These are phyloP conservation scores for Chamaea fasciata DNA, from an alignment of 2,113 vertebrate genomes.

Conservation along the genomic window DNA sequence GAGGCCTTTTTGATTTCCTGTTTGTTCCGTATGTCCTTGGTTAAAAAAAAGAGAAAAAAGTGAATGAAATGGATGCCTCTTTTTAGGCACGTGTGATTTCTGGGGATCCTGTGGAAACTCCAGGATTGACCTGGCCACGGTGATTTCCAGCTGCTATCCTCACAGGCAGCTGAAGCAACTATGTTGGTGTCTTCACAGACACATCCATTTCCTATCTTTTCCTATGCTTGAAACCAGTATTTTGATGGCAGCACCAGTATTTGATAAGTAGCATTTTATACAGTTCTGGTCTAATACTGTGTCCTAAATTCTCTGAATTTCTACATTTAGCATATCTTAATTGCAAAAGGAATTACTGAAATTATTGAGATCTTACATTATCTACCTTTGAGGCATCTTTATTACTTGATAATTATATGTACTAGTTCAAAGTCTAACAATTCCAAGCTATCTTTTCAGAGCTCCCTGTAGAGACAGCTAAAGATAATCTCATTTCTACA, in stretches of 20 bases:
- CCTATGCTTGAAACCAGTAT: background rate
- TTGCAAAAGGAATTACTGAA: background rate
- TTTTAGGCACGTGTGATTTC: background rate
- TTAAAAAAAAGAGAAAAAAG: background rate
- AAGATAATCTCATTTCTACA: conserved; percentile 3
- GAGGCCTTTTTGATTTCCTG: background rate
- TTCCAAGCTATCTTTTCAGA: background rate
- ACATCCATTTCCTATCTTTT: background rate
- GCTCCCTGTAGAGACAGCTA: background rate
- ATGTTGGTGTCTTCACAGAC: background rate
- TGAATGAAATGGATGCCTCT: background rate
- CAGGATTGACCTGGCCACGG: fast-evolving
- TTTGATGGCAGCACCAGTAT: background rate
- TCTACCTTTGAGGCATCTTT: background rate
- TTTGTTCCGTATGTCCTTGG: background rate
- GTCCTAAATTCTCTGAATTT: background rate
- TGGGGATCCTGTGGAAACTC: background rate
- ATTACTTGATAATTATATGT: conserved; percentile 2
- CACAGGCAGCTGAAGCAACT: background rate
- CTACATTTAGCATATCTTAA: background rate
- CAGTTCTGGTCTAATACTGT: background rate
- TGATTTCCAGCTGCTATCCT: background rate
- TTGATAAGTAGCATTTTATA: background rate
- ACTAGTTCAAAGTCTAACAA: background rate
- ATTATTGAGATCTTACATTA: background rate